Base-by-base conservation (phyloP, 2,888 invertebrate genomes). In the Cataglyphis altisquamis region DNA sequence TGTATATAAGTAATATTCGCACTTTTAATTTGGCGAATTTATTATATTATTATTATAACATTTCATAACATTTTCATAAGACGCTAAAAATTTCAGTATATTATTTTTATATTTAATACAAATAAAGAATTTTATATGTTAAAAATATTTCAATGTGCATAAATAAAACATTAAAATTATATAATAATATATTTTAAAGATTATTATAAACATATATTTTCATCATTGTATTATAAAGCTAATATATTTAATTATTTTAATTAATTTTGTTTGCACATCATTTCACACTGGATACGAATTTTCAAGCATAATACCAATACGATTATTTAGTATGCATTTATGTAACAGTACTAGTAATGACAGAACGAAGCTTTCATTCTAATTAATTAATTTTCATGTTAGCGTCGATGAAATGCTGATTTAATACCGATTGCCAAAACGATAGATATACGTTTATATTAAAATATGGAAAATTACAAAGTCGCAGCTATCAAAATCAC, bases 371-470 rank as follows among this genome's bases (percentile, higher is more conserved):
- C 60, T 78, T 60, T 68, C 57, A 21, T 60, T 12, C 60, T 68
- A 68, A 78, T 60, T 78, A 78, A 78, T 78, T 68, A 78, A 78
- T 78, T 78, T 78, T 18, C 68, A 68, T 39, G 68, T 57, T 78
- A 68, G 32, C 45, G 21, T 78, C 21, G 57, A 78, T 21, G 21
- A 21, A 21, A 21, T 57, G 21, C 41, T 57, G 68, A 45, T 78
- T 78, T 78, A 57, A 78, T 68, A 60, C 60, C 45, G 12, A 57
- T 78, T 32, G 68, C 21, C 18, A 72, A 72, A 72, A 39, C 55
- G 29, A 25, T 77, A 77, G 52, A 52, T 52, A 6, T 36, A 63
- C 48, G 12, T 48, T 36, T 25, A 57, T 15, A 32, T 68, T 68
- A 57, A 68, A 78, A 78, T 68, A 78, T 68, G 78, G 78, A 78